Evolutionary conservation across 2,113 vertebrate genomes (phyloP).

Genomic region (Burhinus oedicnemus): DNA sequence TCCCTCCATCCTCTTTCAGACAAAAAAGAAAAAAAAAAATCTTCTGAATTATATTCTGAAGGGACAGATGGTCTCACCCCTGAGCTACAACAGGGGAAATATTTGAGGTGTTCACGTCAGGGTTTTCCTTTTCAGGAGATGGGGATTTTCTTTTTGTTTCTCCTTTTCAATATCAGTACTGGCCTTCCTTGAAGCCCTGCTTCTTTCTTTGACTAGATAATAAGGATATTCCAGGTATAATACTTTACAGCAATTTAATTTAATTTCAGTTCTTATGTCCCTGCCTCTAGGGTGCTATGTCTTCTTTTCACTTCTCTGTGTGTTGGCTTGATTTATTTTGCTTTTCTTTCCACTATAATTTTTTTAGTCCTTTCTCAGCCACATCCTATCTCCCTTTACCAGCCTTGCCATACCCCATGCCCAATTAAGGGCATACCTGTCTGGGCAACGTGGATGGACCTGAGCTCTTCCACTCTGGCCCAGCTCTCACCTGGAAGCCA

Average conservation of each 20-base stretch:
- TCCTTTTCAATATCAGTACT: background rate
- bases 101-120: background rate
- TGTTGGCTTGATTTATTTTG: background rate
- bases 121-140: background rate
- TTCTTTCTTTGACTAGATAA: background rate
- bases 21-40: background rate
- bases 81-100: background rate
- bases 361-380: background rate
- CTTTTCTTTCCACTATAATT: background rate
- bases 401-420: background rate
- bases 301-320: background rate
- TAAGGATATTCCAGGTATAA: background rate
- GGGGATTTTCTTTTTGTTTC: background rate
- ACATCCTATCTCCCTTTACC: background rate
- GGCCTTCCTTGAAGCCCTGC: background rate
- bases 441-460: background rate
- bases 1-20: background rate
- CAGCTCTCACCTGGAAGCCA: background rate
- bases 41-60: background rate
- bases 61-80: background rate
- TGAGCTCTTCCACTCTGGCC: background rate
- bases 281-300: background rate
- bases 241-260: background rate
- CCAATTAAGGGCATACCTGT: background rate
- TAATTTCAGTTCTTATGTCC: background rate